Conservation (phyloP, 2,888 invertebrate species). For the Helobdella robusta region DNA sequence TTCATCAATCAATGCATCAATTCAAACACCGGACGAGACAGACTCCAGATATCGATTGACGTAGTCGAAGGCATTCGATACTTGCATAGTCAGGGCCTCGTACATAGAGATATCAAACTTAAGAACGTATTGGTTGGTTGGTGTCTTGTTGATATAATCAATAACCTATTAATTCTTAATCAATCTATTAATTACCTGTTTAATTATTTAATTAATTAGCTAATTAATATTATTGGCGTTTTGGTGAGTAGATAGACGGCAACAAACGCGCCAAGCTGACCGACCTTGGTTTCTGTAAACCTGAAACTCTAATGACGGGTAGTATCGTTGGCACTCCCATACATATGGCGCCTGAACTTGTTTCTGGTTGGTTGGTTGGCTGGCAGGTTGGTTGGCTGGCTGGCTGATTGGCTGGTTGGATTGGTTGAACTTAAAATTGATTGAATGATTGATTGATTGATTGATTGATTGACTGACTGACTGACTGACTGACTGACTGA, state of each 20-base stretch:
- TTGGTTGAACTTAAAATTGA: too few species aligned
- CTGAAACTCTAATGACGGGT: slow-evolving; percentile 79
- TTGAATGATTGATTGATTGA: too few species aligned
- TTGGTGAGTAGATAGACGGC: slow-evolving; percentile 63
- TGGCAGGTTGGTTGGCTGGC: too few species aligned
- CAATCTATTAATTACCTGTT: too few species aligned
- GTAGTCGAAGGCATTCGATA: slow-evolving; percentile 78
- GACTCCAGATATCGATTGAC: slow-evolving; percentile 64
- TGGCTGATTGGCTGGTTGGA: too few species aligned
- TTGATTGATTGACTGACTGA: too few species aligned
- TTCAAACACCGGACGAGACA: slow-evolving; percentile 28
- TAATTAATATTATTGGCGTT: too few species aligned
- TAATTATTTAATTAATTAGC: too few species aligned
- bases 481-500: too few species aligned
- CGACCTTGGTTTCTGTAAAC: slow-evolving; percentile 80
- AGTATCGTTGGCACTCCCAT: slow-evolving; percentile 74
- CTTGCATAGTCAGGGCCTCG: slow-evolving; percentile 75
- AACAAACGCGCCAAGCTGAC: slow-evolving; percentile 68
- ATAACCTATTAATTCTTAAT: too few species aligned
- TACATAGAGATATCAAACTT: slow-evolving; percentile 78
- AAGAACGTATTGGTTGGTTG: slow-evolving; percentile 69
- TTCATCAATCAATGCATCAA: not conserved
- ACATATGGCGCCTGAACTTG: slow-evolving; percentile 81
- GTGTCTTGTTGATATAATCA: too few species aligned
- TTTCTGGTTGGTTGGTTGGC: slow-evolving; percentile 62